These are phyloP conservation scores for Acrobasis suavella DNA, from an alignment of 2,888 invertebrate genomes.

Conservation along the genomic window DNA sequence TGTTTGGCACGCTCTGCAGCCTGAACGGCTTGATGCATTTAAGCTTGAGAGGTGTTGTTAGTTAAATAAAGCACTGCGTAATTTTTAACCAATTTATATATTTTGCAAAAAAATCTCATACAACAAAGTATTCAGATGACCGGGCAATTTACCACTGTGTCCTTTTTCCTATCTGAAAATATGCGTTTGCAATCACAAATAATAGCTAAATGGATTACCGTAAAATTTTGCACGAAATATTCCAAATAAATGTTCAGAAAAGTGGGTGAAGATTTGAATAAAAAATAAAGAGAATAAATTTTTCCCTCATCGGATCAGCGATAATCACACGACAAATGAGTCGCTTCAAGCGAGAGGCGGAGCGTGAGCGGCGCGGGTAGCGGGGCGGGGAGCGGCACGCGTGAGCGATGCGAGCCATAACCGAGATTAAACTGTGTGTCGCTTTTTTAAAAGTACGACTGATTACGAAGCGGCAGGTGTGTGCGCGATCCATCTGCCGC, in stretches of 20 bases:
- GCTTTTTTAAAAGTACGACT: slow-evolving; percentile 20
- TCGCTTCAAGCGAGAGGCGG: slow-evolving; percentile 6
- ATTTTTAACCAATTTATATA: too few relatives aligned
- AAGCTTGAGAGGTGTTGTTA: too few relatives aligned
- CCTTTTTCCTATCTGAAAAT: too few relatives aligned
- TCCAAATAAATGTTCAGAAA: not conserved
- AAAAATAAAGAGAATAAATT: slow-evolving; percentile 7
- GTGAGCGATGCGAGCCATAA: slow-evolving; percentile 21
- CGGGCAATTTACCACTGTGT: too few relatives aligned
- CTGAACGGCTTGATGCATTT: too few relatives aligned
- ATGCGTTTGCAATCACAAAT: too few relatives aligned
- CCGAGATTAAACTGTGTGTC: slow-evolving; percentile 22
- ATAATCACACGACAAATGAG: slow-evolving; percentile 17
- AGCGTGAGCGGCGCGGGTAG: slow-evolving; percentile 8
- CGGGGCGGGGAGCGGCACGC: slow-evolving; percentile 11
- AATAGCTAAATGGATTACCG: too few relatives aligned
- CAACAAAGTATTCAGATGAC: too few relatives aligned
- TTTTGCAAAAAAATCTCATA: too few relatives aligned
- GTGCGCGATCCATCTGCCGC: slow-evolving; percentile 20
- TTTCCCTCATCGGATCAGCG: slow-evolving; percentile 5
- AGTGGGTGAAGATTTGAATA: not conserved
- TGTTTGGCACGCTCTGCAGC: too few relatives aligned
- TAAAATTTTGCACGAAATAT: too few relatives aligned
- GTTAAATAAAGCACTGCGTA: too few relatives aligned
- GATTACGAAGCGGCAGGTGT: slow-evolving; percentile 22